A percentile compares a stretch with the other conserved stretches of the same genome.
Evolutionary conservation across 2,888 invertebrate genomes (phyloP).

Genomic region (Helleia helle): DNA sequence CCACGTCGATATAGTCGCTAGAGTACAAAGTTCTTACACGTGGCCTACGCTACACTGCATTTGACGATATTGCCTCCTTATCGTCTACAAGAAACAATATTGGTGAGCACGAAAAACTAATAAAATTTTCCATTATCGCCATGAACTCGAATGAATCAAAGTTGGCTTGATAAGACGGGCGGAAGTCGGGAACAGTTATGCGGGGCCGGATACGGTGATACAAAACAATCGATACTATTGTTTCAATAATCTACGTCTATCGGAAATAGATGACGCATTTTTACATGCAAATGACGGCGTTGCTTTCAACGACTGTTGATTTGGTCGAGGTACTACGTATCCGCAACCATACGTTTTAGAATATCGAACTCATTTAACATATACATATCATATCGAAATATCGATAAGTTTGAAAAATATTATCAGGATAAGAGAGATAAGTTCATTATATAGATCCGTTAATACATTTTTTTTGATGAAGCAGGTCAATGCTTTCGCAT

Average conservation of each 20-base stretch:
- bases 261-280: slow-evolving; percentile 8
- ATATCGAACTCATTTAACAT: no score
- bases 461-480: no score
- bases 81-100: slow-evolving; percentile 46
- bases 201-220: neutral
- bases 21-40: slow-evolving; percentile 24
- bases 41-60: slow-evolving; percentile 31
- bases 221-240: neutral
- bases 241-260: neutral
- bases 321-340: no score
- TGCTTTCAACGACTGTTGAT: no score
- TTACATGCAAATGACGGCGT: neutral
- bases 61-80: slow-evolving; percentile 40
- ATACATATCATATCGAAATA: no score
- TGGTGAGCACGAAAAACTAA: slow-evolving; percentile 48
- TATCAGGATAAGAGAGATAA: no score
- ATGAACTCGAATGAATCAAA: slow-evolving; percentile 38
- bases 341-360: no score
- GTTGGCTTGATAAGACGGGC: no score
- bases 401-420: no score
- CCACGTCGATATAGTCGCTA: neutral
- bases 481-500: no score
- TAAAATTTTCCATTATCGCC: slow-evolving; percentile 50
- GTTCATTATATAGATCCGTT: no score
- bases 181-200: neutral